These are phyloP conservation scores for Spinus olivaceus DNA, from an alignment of 2,797 vertebrate species.

Conservation along the genomic window DNA sequence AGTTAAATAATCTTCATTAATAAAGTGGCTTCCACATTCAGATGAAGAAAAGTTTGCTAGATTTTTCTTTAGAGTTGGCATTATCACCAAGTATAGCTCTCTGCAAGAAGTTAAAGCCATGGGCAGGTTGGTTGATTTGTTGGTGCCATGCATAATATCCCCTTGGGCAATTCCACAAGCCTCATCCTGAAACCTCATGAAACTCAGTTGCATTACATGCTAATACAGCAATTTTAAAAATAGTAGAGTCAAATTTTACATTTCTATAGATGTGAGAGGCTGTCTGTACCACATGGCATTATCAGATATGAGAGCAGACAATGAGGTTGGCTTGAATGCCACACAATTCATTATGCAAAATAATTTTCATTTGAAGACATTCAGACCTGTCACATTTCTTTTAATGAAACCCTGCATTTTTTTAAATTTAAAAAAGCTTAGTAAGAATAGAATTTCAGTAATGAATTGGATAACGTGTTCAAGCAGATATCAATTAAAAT, in stretches of 20 bases:
- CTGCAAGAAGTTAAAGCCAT: neutral
- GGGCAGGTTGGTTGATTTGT: neutral
- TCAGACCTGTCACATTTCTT: neutral
- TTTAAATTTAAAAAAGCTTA: neutral
- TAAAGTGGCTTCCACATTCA: neutral
- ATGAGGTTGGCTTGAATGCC: neutral
- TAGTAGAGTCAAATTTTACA: neutral
- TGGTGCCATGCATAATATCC: neutral
- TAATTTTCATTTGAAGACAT: neutral
- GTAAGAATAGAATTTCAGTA: conserved; percentile 12
- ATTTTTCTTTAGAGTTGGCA: neutral
- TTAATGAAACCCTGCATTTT: neutral
- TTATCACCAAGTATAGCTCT: neutral
- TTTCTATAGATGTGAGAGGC: neutral
- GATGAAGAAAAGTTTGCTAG: neutral
- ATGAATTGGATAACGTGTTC: neutral
- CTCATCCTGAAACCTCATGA: neutral
- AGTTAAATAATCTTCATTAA: neutral
- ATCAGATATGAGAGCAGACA: neutral
- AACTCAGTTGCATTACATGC: neutral
- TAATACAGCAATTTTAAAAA: neutral
- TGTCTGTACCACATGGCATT: neutral
- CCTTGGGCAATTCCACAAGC: neutral
- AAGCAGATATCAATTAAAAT: conserved; percentile 52
- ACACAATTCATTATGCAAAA: conserved; percentile 17